A percentile compares a stretch with the other conserved stretches of the same genome.
Evolutionary conservation across 2,113 vertebrate genomes (phyloP).

Genomic region (Callocephalon fimbriatum): DNA sequence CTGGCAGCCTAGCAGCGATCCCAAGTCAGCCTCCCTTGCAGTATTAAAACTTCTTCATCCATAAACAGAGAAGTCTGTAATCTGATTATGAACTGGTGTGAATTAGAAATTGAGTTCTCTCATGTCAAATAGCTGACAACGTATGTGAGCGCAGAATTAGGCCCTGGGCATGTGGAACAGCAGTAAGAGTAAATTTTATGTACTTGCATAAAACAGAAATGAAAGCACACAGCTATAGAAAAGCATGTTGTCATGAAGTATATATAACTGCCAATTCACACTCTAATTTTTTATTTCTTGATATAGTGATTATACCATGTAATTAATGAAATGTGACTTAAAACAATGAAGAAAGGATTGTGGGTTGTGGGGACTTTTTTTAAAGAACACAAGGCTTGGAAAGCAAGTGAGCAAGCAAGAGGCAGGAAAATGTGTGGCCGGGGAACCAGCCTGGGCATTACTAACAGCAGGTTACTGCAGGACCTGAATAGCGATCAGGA

Average conservation of each 20-base stretch:
- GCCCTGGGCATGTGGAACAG: neutral
- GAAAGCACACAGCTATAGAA: neutral
- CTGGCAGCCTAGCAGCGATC: neutral
- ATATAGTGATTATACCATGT: neutral
- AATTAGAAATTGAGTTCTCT: neutral
- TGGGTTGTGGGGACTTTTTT: neutral
- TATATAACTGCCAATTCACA: neutral
- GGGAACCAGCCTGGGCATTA: slow-evolving; percentile 39
- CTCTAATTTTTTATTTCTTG: slow-evolving; percentile 13
- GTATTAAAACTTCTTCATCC: neutral
- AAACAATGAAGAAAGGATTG: neutral
- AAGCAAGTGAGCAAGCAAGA: neutral
- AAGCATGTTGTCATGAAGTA: neutral
- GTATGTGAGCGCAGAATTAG: neutral
- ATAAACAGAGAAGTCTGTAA: neutral
- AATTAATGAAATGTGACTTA: neutral
- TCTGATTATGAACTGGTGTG: neutral
- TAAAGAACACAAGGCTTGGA: neutral
- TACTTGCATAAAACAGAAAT: neutral
- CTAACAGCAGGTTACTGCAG: slow-evolving; percentile 33
- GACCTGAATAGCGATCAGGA: slow-evolving; percentile 37
- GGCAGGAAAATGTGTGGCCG: neutral
- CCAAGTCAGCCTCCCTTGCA: neutral
- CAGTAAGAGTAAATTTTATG: neutral
- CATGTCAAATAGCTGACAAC: neutral